These are phyloP conservation scores for Morus bassanus DNA, from an alignment of 2,797 vertebrate genomes.

Conservation along the genomic window DNA sequence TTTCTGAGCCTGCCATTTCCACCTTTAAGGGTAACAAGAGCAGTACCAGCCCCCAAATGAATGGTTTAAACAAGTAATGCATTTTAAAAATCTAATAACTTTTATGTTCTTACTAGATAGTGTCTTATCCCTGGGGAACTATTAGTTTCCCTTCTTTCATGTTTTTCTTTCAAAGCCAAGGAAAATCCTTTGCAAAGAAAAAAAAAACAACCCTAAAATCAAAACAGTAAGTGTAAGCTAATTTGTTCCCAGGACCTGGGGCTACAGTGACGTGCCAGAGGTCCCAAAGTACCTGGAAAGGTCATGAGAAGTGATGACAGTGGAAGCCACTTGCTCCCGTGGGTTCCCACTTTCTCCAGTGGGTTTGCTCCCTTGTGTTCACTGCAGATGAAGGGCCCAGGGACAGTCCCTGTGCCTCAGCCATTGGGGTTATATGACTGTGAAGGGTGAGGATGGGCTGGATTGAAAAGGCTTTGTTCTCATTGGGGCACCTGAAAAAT, in stretches of 20 bases:
- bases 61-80: background rate
- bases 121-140: background rate
- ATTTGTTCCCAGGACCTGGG: background rate
- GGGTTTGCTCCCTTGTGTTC: background rate
- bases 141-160: background rate
- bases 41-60: background rate
- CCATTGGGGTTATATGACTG: accelerated
- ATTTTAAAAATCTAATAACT: background rate
- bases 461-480: background rate
- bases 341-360: background rate
- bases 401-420: background rate
- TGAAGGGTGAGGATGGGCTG: background rate
- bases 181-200: background rate
- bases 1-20: background rate
- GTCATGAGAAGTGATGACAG: background rate
- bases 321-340: background rate
- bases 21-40: background rate
- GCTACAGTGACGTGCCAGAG: accelerated
- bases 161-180: background rate
- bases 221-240: background rate
- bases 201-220: background rate
- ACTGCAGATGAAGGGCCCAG: background rate
- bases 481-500: background rate
- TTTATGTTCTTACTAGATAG: background rate
- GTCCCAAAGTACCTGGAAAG: background rate